Conservation (phyloP, 1,140 invertebrate species). For the Eciton burchellii region DNA sequence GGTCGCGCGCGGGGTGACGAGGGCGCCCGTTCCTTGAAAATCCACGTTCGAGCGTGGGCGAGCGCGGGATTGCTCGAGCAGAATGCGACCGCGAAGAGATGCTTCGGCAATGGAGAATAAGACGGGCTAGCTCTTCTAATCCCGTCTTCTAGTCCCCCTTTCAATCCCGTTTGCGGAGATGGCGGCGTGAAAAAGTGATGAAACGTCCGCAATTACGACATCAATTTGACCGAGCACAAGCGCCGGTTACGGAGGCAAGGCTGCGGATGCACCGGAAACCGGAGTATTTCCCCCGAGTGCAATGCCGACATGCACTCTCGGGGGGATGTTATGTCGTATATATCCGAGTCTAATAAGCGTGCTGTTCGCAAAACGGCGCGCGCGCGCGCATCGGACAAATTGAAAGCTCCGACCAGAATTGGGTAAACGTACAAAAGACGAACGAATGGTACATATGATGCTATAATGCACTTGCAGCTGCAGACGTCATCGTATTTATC, state of each 20-base stretch:
- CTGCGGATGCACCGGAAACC: constrained; percentile 47
- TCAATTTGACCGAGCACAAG: constrained; percentile 57
- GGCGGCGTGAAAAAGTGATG: constrained; percentile 71
- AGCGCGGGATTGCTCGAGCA: too few species aligned
- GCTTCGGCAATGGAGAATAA: constrained; percentile 1
- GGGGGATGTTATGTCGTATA: constrained; percentile 26
- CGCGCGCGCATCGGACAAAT: neutral
- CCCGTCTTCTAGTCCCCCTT: constrained; percentile 47
- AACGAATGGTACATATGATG: too few species aligned
- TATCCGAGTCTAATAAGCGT: constrained; percentile 33
- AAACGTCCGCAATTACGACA: constrained; percentile 68
- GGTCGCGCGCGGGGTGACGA: neutral
- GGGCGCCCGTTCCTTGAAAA: neutral
- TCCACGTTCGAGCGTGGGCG: constrained; percentile 1
- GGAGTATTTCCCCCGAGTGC: constrained; percentile 71
- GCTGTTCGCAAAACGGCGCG: neutral
- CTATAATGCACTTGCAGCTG: too few species aligned
- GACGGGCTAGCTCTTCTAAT: constrained; percentile 30
- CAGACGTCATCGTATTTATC: too few species aligned
- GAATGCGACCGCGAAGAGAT: constrained; percentile 9
- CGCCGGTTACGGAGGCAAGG: constrained; percentile 38
- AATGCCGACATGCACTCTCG: neutral
- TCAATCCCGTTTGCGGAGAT: constrained; percentile 28
- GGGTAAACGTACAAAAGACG: neutral
- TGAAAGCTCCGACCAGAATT: neutral